These are phyloP conservation scores for Aulostomus chinensis DNA, from an alignment of 2,797 vertebrate species.

Conservation along the genomic window DNA sequence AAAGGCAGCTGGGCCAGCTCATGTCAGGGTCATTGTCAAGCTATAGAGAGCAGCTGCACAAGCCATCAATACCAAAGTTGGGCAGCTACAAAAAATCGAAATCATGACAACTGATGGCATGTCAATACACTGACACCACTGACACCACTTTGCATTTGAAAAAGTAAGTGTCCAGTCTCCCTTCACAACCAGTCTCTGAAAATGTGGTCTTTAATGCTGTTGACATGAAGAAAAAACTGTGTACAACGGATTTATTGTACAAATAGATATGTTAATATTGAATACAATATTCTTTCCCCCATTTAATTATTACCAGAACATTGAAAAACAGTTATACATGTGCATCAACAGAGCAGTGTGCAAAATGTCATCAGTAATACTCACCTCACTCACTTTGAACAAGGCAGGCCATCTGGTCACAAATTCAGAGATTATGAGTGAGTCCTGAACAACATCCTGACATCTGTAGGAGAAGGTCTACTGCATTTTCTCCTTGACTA, in stretches of 20 bases:
- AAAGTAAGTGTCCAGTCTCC: not conserved
- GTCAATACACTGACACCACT: not conserved
- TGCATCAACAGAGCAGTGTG: not conserved
- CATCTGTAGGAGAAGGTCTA: conserved; percentile 29
- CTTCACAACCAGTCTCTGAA: not conserved
- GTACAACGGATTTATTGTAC: not conserved
- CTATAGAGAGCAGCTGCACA: not conserved
- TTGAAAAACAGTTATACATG: not conserved
- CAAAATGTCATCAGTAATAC: not conserved
- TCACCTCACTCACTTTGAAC: conserved; percentile 6
- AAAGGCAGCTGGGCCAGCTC: too few relatives aligned
- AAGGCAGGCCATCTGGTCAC: conserved; percentile 31
- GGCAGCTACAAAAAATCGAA: not conserved
- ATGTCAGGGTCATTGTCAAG: not conserved
- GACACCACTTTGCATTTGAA: not conserved
- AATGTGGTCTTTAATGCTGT: too few relatives aligned
- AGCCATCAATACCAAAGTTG: not conserved
- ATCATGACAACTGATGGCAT: not conserved
- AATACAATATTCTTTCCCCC: not conserved
- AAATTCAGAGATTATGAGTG: conserved; percentile 13
- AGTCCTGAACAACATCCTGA: conserved; percentile 18
- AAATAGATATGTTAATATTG: not conserved
- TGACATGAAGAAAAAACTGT: too few relatives aligned
- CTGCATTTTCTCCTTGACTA: conserved; percentile 28
- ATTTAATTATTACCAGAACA: not conserved